Evolutionary conservation across 1,140 invertebrate species (phyloP), one percentile per base, ranked within the genome.

Genomic region (Chelonus insularis): DNA sequence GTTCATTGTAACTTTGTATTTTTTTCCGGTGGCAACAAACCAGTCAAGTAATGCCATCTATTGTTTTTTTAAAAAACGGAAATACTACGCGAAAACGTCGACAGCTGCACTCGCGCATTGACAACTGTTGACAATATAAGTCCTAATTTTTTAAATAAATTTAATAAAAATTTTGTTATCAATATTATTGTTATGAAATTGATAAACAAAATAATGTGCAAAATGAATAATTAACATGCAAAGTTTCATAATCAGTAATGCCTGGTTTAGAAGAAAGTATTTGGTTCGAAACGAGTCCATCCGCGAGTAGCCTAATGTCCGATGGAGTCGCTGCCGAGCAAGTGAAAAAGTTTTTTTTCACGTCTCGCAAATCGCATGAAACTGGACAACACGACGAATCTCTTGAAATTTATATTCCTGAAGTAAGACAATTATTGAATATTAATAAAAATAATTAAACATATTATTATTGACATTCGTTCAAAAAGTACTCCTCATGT

Each of bases 311-410:
- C 77, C 82, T 81, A 83, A 90, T 90, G 88, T 87, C 86, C 84
- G 87, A 88, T 88, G 88, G 85, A 80, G 82, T 86, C 71, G 79
- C 73, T 61, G 76, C 85, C 64, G 89, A 90, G 75, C 88, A 89
- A 82, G 86, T 91, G 72, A 90, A 91, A 82, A 91, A 89, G 74
- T 92, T 91, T 80, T 84, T 90, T 66, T 92, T 92, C 79, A 87
- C 86, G 43, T 88, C 88, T 23, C 86, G 86, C 70, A 84, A 82
- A 69, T 76, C 76, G 51, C 75, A 62, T 67, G 85, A 84, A 74
- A 82, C 81, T 21, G 83, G 84, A 69, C 81, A 81, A 63, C 76
- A 84, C 71, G 81, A 85, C 74, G 88, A 90, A 71, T 84, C 84
- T 65, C 76, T 93, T 58, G 90, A 92, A 78, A 86, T 93, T 56